Evolutionary conservation across 2,113 vertebrate genomes (phyloP), one percentile per base, ranked within the genome.

Genomic region (Quiscalus mexicanus): DNA sequence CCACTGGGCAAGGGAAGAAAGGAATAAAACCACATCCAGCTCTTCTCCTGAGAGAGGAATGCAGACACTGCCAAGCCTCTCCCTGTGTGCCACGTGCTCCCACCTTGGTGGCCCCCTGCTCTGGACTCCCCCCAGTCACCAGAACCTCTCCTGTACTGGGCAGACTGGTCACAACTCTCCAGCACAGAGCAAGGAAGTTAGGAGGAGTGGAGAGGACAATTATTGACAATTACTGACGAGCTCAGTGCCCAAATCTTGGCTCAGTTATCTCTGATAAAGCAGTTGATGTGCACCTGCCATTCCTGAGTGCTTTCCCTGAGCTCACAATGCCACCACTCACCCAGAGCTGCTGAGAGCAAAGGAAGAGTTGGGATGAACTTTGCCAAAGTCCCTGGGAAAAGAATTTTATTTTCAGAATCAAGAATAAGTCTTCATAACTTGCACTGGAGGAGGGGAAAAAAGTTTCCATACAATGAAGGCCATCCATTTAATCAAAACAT

Each of bases 341-440:
- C 75, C 56, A 87, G 53, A 15, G 17, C 9, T 9, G 3, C 45
- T 58, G 42, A 82, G 31, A 53, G 35, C 14, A 69, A 58, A 78
- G 4, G 9, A n/a, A 50, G 35, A 84, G 50, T 8, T 53, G 62
- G 52, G 55, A 19, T 14, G 22, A 9, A 39, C 67, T 73, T 63
- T 85, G 50, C 28, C 55, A 45, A 69, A 83, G 33, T 64, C 55
- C 52, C 1, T 25, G 33, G 37, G 35, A 95, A 58, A 4, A 63
- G 12, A 82, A 82, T 30, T 87, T 84, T 11, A 58, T 70, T 84
- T 93, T 78, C 64, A 87, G 64, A 84, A 84, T 49, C 31, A 71
- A 81, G 17, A 21, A 74, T 47, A 60, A 58, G 20, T 33, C 58
- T 89, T 75, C 45, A 10, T 28, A n/a, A 79, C 19, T 68, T 3